phyloP scores from a whole-genome alignment of 2,113 vertebrate genomes.

The Condylura cristata region DNA sequence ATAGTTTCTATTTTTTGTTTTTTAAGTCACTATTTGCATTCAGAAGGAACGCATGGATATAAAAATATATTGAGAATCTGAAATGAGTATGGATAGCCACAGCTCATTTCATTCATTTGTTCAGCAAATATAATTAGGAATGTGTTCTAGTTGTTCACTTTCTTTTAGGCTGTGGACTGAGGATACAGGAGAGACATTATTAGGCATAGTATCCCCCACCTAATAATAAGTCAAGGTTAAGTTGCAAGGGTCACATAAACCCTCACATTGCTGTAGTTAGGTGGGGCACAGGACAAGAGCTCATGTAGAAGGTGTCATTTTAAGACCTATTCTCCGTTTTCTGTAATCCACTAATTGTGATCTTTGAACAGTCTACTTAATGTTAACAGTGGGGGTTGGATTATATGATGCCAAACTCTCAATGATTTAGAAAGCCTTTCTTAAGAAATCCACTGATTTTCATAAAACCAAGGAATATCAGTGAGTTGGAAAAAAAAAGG shows the following conservation, averaged over 20 bases:
- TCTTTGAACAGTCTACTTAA: not conserved
- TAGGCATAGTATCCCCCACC: not conserved
- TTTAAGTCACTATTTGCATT: not conserved
- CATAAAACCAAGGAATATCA: not conserved
- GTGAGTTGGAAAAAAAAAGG: not conserved
- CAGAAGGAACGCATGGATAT: not conserved
- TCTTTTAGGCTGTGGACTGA: not conserved
- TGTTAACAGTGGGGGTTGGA: not conserved
- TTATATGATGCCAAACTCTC: not conserved
- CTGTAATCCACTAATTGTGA: not conserved
- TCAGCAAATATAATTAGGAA: not conserved
- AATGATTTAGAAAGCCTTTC: slow-evolving; percentile 38
- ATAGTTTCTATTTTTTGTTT: not conserved
- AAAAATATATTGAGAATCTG: not conserved
- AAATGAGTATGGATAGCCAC: not conserved
- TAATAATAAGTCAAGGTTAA: not conserved
- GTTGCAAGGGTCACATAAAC: not conserved
- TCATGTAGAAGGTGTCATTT: not conserved
- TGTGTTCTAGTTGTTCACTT: not conserved
- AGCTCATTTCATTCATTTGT: not conserved
- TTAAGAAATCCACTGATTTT: slow-evolving; percentile 36
- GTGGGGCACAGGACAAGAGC: not conserved
- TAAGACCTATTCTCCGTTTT: not conserved
- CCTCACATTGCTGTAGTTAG: not conserved
- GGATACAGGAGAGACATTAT: not conserved